A percentile compares a stretch with the other conserved stretches of the same genome.
These are phyloP conservation scores for Malurus elegans DNA, from an alignment of 2,113 vertebrate genomes.

Conservation along the genomic window DNA sequence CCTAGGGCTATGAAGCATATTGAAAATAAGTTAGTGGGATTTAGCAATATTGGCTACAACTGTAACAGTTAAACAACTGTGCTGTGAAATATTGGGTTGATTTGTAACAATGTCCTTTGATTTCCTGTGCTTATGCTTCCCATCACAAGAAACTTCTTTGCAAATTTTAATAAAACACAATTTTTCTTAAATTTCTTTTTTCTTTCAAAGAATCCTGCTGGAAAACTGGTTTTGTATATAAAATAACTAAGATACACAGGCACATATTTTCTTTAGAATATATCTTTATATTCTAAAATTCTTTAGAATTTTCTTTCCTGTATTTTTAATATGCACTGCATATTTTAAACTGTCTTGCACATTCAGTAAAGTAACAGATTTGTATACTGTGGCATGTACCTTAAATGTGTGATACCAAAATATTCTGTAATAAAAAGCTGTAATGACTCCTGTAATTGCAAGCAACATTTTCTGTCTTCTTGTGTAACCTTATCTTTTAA, in stretches of 20 bases:
- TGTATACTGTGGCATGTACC: neutral
- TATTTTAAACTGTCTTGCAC: neutral
- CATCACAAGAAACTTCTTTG: neutral
- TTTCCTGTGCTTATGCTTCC: neutral
- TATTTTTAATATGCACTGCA: neutral
- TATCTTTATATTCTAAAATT: too few relatives aligned
- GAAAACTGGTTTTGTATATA: neutral
- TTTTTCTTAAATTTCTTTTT: neutral
- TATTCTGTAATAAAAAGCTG: neutral
- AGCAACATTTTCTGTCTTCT: neutral
- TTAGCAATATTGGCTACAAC: neutral
- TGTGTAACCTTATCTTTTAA: neutral
- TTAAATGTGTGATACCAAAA: neutral
- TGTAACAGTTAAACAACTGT: neutral
- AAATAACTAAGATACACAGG: neutral
- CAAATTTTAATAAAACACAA: neutral
- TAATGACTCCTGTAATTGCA: neutral
- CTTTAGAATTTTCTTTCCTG: too few relatives aligned
- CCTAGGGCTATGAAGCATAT: neutral
- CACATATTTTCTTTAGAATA: neutral
- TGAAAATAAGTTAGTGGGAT: neutral
- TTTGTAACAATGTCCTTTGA: neutral
- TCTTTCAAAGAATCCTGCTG: neutral
- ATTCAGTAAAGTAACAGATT: neutral
- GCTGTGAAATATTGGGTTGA: neutral